Evolutionary conservation across 2,888 invertebrate genomes (phyloP), one percentile per base, ranked within the genome.

Genomic region (Drosophila macrospina): DNA sequence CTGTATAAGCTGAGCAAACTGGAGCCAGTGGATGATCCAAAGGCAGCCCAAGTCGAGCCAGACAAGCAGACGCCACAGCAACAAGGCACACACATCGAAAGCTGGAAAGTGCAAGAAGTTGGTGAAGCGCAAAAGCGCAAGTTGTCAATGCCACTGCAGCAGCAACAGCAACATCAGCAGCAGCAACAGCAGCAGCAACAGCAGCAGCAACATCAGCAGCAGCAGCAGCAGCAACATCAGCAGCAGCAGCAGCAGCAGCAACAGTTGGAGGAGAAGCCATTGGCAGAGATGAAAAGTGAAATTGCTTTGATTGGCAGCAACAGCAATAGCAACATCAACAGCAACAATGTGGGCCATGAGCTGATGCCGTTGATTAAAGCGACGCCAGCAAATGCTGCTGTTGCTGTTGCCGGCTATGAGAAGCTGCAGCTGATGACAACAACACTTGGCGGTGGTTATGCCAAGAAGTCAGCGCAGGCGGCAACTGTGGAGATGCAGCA

Each of bases 91-190:
- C 74, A 56, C 54, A 39, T 13, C n/a, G 78, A 78, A 16, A 68
- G 16, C 65, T 78, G 69, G 84, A 84, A 66, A 69, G 44, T 57
- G 67, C 78, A 59, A 11, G 77, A 78, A 1, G 55, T 37, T 10
- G 39, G 24, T 2, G 82, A 82, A 59, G 34, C 67, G 4, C 63
- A 73, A 5, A 86, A 82, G n/a, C 71, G 87, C 3, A 82, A 86
- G 51, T 41, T 80, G 30, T 48, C 24, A 10, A 26, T 45, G 32
- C 51, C 47, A 28, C 28, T 34, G n/a, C 64, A 56, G n/a, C 34
- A 47, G 8, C 55, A 65, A 4, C 75, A 71, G 5, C 71, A 60
- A 1, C 72, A 61, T 2, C 65, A 59, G 2, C 63, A 63, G 6
- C 37, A 26, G 7, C 26, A 26, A 26, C 26, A 26, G 7, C 61